Conservation (phyloP, 2,797 vertebrate species). For the Phalloptychus januarius region DNA sequence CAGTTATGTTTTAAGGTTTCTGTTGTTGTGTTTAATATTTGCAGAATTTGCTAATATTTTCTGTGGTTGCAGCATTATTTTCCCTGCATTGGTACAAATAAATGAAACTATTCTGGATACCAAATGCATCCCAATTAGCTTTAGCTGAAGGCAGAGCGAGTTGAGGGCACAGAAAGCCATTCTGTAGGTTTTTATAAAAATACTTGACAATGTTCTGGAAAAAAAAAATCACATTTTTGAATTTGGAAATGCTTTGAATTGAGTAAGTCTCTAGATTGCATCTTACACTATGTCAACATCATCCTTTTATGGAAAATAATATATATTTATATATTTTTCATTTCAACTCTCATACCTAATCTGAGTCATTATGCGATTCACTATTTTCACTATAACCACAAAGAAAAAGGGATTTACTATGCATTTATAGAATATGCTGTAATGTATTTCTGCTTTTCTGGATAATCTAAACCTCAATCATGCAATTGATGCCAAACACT, state of each 20-base stretch:
- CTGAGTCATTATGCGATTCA: neutral
- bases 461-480: constrained; percentile 19
- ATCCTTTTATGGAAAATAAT: neutral
- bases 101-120: neutral
- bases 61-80: too few relatives aligned
- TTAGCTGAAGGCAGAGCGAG: neutral
- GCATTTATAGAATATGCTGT: neutral
- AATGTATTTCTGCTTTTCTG: neutral
- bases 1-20: too few relatives aligned
- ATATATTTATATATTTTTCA: neutral
- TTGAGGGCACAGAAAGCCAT: neutral
- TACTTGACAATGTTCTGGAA: neutral
- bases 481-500: constrained; percentile 5
- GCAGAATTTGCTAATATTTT: too few relatives aligned
- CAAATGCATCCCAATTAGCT: neutral
- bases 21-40: too few relatives aligned
- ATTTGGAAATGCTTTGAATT: neutral
- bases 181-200: neutral
- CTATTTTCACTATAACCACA: neutral
- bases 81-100: too few relatives aligned
- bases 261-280: neutral
- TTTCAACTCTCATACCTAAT: neutral
- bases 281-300: neutral
- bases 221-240: accelerated
- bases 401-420: neutral